Evolutionary conservation across 30 jellyfish, hydroid and myxozoan species (phyloP).

Genomic region (Hydractinia echinata): DNA sequence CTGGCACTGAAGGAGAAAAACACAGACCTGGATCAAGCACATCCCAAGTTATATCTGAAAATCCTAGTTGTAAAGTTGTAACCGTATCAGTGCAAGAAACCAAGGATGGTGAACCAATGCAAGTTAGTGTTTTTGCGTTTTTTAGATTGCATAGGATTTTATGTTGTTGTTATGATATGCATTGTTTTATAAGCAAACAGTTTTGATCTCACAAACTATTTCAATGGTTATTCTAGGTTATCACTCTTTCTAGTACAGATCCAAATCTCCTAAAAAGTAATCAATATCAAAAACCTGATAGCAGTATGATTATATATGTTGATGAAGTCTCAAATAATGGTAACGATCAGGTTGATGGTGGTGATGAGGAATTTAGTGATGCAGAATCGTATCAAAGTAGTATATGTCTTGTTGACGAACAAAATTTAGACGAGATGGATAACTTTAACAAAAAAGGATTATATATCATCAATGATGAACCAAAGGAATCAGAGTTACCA

Average conservation of each 20-base stretch:
- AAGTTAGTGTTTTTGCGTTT: constrained; percentile 1
- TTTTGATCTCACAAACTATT: neutral
- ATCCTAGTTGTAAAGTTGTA: neutral
- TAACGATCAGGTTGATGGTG: constrained; percentile 10
- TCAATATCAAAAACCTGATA: neutral
- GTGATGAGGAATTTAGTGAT: constrained; percentile 54
- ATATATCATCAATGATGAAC: neutral
- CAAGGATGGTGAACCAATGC: constrained; percentile 40
- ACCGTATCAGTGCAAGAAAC: constrained; percentile 36
- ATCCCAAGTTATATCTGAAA: neutral
- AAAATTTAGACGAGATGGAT: neutral
- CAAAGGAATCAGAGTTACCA: neutral
- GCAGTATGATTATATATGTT: constrained; percentile 21
- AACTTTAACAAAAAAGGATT: neutral
- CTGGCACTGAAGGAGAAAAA: neutral
- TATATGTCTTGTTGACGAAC: constrained; percentile 48
- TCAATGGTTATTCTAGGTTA: constrained; percentile 11
- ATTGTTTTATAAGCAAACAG: neutral
- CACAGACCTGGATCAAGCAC: neutral
- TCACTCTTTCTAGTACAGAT: constrained; percentile 11
- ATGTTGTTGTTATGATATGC: neutral
- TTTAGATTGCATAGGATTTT: neutral
- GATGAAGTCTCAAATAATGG: constrained; percentile 29
- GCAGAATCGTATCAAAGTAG: constrained; percentile 78
- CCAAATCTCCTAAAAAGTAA: no score